phyloP scores from a whole-genome alignment of 2,113 vertebrate genomes.

The Clinocottus analis region DNA sequence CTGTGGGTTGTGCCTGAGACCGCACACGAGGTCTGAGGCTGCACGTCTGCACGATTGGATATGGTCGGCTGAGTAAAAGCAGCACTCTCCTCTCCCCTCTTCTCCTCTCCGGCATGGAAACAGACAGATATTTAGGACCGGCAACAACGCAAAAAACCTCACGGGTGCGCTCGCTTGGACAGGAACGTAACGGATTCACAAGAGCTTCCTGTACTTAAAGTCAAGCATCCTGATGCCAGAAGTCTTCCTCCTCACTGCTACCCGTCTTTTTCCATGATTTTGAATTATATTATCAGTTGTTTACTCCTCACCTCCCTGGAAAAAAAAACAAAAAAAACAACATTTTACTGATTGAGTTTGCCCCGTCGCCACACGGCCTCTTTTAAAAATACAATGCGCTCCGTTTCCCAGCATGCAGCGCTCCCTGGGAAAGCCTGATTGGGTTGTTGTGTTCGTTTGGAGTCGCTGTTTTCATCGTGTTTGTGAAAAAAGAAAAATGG shows the following conservation, averaged over 20 bases:
- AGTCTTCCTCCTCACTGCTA: background rate
- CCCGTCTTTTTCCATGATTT: background rate
- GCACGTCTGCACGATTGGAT: slow-evolving; percentile 68
- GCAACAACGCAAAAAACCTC: background rate
- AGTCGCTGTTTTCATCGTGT: background rate
- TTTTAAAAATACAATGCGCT: background rate
- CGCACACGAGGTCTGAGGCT: slow-evolving; percentile 48
- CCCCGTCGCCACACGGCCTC: too few species aligned
- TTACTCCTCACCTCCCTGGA: background rate
- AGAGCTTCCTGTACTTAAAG: background rate
- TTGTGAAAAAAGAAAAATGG: too few species aligned
- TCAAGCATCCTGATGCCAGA: background rate
- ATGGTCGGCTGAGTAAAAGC: slow-evolving; percentile 58
- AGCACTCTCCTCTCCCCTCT: background rate
- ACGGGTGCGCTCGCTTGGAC: slow-evolving; percentile 3
- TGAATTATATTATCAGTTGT: background rate
- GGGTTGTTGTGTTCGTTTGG: background rate
- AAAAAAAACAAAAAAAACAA: too few species aligned
- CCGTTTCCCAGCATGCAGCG: background rate
- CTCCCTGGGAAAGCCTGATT: background rate
- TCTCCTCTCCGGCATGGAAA: slow-evolving; percentile 53
- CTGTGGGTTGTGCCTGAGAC: slow-evolving; percentile 53
- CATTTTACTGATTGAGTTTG: too few species aligned
- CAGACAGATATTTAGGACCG: slow-evolving; percentile 22
- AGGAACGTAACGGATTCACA: slow-evolving; percentile 14